These are phyloP conservation scores for Galerucella nymphaeae DNA, from an alignment of 2,888 invertebrate genomes.

Conservation along the genomic window DNA sequence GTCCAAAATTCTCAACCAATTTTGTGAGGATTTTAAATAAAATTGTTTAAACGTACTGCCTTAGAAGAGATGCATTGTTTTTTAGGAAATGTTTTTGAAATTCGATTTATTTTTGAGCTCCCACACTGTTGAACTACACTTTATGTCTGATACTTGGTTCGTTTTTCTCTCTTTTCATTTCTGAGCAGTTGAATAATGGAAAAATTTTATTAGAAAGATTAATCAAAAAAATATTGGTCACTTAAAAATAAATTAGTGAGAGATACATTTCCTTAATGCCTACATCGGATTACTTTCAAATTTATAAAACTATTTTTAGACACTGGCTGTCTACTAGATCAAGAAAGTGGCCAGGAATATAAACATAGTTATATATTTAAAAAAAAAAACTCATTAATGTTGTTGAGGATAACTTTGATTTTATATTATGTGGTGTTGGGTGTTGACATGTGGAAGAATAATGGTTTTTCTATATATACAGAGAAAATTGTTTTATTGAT, in stretches of 20 bases:
- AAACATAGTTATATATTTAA: background rate
- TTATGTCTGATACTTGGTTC: too few relatives aligned
- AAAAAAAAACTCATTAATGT: conserved; percentile 1
- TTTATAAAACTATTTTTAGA: conserved; percentile 13
- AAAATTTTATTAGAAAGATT: too few relatives aligned
- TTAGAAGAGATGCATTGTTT: too few relatives aligned
- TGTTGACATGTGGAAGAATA: background rate
- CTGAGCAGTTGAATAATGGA: too few relatives aligned
- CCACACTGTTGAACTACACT: too few relatives aligned
- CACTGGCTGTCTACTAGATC: background rate
- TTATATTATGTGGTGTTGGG: background rate
- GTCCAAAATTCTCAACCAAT: too few relatives aligned
- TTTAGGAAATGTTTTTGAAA: too few relatives aligned
- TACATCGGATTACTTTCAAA: conserved; percentile 11
- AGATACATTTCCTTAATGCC: conserved; percentile 7
- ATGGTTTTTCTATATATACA: background rate
- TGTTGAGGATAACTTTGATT: background rate
- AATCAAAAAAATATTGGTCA: too few relatives aligned
- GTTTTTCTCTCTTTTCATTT: too few relatives aligned
- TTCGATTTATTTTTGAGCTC: too few relatives aligned
- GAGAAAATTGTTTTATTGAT: background rate
- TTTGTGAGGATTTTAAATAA: too few relatives aligned
- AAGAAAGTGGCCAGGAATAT: background rate
- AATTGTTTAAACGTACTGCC: too few relatives aligned
- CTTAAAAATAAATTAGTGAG: background rate